Base-by-base conservation (phyloP, 2,797 vertebrate genomes). In the Parauchenoglanis punctatus region DNA sequence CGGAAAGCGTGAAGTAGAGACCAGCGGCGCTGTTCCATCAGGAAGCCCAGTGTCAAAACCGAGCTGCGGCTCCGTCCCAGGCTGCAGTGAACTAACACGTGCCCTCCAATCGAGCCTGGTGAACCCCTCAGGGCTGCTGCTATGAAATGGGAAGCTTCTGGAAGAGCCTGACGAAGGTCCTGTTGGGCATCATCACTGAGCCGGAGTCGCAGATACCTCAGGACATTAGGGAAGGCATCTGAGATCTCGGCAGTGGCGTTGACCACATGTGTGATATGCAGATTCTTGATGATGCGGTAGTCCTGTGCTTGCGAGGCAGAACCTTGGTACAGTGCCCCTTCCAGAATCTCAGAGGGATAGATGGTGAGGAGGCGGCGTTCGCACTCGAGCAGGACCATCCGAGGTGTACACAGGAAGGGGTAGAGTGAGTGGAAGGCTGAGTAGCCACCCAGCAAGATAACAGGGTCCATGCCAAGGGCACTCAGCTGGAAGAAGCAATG, bases 401-500 rank as follows among this genome's bases (percentile, higher is more conserved):
- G 67, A 46, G 84, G 83, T 13, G 87, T 91, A 81, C 91, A 93
- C 52, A 93, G 88, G 82, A 93, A 92, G 44, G 91, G 89, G 86
- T 93, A 91, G 52, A 92, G 91, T 67, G 88, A 67, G 65, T 87
- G 56, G 88, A 95, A 95, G 56, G 93, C 90, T 4, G 92, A 91
- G 75, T 92, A 94, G 4, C 93, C 94, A 0, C 93, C 94, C 65
- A 92, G 91, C 63, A 95, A 86, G 89, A 95, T 94, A 61, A 95
- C 92, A 7, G 94, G 93, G 90, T 94, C 93, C 93, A 95, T 95
- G 76, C 93, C 94, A 58, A 95, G 92, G 72, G 63, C 89, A 68
- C 93, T 95, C 87, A 94, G 92, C 91, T 94, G 93, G 86, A 94
- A 95, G 88, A 94, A 95, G 86, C 94, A 94, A 35, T 89, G 93